Conservation (phyloP, 2,888 invertebrate genomes). For the Cataglyphis livida region DNA sequence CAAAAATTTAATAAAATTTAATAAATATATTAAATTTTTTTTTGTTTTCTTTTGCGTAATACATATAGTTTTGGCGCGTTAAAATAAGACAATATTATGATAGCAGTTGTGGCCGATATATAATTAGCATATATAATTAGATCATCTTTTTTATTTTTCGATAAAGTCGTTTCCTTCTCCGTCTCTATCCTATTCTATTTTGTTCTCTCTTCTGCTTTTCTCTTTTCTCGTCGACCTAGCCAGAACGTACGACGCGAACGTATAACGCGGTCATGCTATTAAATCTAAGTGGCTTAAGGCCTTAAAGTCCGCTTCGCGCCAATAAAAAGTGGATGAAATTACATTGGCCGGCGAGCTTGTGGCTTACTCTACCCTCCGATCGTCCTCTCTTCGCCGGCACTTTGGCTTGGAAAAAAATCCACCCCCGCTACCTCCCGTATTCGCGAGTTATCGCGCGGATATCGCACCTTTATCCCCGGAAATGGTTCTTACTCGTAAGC, state of each 20-base stretch:
- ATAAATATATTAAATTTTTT: too few relatives aligned
- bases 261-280: constrained; percentile 78
- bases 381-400: constrained; percentile 52
- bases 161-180: constrained; percentile 18
- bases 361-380: constrained; percentile 55
- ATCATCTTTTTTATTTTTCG: constrained; percentile 35
- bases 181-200: constrained; percentile 45
- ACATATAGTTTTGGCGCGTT: not conserved
- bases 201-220: constrained; percentile 7
- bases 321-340: constrained; percentile 83
- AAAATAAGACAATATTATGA: not conserved
- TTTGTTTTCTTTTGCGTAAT: too few relatives aligned
- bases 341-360: constrained; percentile 74
- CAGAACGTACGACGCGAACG: constrained; percentile 56
- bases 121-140: constrained; percentile 9
- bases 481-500: constrained; percentile 50
- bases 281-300: constrained; percentile 84
- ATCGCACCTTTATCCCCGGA: constrained; percentile 46
- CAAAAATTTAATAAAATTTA: too few relatives aligned
- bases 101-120: not conserved
- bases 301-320: constrained; percentile 80
- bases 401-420: constrained; percentile 55
- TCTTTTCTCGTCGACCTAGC: constrained; percentile 55
- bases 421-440: constrained; percentile 33
- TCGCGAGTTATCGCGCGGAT: constrained; percentile 59